A percentile compares a stretch with the other conserved stretches of the same genome.
Evolutionary conservation across 2,113 vertebrate genomes (phyloP).

Genomic region (Eudyptes chrysolophus): DNA sequence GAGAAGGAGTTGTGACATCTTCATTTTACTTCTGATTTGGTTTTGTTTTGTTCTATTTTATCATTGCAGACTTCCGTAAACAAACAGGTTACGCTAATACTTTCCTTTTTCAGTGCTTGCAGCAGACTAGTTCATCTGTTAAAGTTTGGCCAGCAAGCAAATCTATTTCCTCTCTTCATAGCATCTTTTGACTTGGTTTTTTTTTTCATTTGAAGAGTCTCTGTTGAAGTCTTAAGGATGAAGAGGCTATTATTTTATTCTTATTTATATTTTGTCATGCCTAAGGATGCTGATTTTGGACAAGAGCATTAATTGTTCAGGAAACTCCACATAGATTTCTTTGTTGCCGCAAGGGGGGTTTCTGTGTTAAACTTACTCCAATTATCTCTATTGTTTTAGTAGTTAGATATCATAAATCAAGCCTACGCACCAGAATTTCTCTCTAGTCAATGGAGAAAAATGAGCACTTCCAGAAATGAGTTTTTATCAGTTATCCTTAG

Average conservation of each 20-base stretch:
- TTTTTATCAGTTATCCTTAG: background rate
- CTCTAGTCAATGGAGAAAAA: conserved; percentile 15
- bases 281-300: background rate
- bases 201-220: background rate
- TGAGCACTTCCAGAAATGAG: background rate
- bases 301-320: background rate
- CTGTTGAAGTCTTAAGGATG: background rate
- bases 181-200: background rate
- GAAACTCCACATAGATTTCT: background rate
- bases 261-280: background rate
- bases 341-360: background rate
- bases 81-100: background rate
- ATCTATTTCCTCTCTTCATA: background rate
- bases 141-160: background rate
- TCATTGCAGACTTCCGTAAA: background rate
- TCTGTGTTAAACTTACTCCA: background rate
- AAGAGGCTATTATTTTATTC: background rate
- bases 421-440: background rate
- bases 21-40: background rate
- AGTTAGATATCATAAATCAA: conserved; percentile 44
- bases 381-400: conserved; percentile 30
- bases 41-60: background rate
- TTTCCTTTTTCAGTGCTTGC: background rate
- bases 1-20: background rate
- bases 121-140: background rate